Evolutionary conservation across 1,140 invertebrate species (phyloP), one percentile per base, ranked within the genome.

Genomic region (Gryon sp.): DNA sequence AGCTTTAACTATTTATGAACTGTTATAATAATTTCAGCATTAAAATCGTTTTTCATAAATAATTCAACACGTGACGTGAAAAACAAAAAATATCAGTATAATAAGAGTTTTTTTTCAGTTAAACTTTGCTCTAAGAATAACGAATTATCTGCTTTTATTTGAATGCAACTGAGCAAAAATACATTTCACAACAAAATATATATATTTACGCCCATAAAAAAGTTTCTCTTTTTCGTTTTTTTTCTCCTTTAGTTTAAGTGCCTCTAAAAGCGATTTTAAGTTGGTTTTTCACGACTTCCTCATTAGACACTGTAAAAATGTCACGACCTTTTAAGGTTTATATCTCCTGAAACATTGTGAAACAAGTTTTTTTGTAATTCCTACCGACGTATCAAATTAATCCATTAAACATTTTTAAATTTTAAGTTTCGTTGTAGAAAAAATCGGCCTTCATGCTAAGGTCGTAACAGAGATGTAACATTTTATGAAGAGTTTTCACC

Each of bases 241-340:
- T 69, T 53, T 45, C 15, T n/a, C 18, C 38, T 48, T 73, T 59
- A 73, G 50, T 65, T 73, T 73, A 73, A 73, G 69, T 73, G 69
- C 72, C 68, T 75, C 48, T 75, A 75, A 75, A 75, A 75, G 72
- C 62, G 62, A 68, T 68, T 75, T 75, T 57, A 60, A 75, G 72
- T 75, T 75, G 72, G 72, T 68, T 68, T 75, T 75, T 75, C 62
- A 65, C 72, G 62, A 75, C 72, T 66, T 75, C 12, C 55, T 62
- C 40, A 75, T 68, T 75, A 75, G 72, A 62, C 62, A 75, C 62
- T 75, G 65, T 62, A 68, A 75, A 75, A 75, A 68, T 75, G 72
- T 75, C 72, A 75, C 55, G 72, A 75, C 62, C 59, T 75, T 68
- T 68, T 62, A 62, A 62, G 55, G 72, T 55, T 75, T 75, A 68